Percentiles rank a stretch among this genome's conserved stretches.
Conservation (phyloP, 2,888 invertebrate genomes). For the Trachelus tabidus region DNA sequence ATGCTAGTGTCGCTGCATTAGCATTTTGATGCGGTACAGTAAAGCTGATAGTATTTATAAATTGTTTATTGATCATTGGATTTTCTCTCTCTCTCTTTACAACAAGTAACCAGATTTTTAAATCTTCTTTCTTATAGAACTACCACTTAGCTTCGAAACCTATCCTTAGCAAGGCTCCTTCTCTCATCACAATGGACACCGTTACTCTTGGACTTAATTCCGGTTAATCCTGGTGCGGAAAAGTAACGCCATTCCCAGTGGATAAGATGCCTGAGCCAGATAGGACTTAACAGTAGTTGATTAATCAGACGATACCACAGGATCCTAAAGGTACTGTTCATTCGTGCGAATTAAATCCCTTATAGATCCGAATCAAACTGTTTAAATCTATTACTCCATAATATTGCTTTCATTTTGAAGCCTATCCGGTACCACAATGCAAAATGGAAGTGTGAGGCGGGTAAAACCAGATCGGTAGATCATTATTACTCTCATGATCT, state of each 20-base stretch:
- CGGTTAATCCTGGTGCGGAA: neutral
- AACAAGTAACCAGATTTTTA: neutral
- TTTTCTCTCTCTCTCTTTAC: neutral
- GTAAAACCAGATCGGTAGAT: neutral
- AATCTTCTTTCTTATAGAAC: neutral
- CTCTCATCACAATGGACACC: neutral
- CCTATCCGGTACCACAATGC: neutral
- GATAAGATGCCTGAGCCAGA: neutral
- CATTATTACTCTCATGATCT: neutral
- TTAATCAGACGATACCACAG: neutral
- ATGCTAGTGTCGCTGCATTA: neutral
- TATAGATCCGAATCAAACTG: neutral
- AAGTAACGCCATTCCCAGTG: neutral
- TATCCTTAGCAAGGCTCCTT: neutral
- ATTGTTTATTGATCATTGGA: neutral
- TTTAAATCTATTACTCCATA: neutral
- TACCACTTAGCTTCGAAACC: neutral
- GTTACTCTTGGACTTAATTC: neutral
- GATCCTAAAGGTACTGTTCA: neutral
- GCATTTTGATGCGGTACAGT: neutral
- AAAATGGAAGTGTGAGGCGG: neutral
- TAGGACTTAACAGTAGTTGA: neutral
- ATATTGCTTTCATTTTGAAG: neutral
- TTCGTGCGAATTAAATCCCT: neutral
- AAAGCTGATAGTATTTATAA: neutral